Percentiles rank a stretch among this genome's conserved stretches.
phyloP scores from a whole-genome alignment of 1,140 invertebrate genomes.

The Triops cancriformis region DNA sequence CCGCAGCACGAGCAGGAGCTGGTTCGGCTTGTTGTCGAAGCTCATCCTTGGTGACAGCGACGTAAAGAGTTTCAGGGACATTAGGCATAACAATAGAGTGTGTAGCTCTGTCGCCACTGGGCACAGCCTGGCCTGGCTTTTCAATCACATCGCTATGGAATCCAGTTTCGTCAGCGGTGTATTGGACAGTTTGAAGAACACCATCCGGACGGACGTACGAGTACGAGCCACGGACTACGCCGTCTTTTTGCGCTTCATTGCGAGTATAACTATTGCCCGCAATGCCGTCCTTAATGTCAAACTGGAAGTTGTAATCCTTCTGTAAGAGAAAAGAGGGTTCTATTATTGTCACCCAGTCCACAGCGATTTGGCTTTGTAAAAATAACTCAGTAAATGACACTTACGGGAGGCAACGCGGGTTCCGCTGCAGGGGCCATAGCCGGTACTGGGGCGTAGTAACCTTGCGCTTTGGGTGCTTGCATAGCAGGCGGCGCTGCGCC shows the following conservation, averaged over 20 bases:
- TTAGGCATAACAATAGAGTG: constrained; percentile 24
- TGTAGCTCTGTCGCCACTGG: not conserved
- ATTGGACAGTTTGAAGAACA: constrained; percentile 24
- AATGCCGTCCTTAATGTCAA: constrained; percentile 27
- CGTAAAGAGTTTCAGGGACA: constrained; percentile 18
- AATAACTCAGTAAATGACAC: not conserved
- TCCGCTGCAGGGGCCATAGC: not conserved
- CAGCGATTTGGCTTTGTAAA: not conserved
- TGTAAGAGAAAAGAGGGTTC: not conserved
- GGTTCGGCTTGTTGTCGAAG: not conserved
- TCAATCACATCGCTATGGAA: constrained; percentile 26
- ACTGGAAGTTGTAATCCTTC: constrained; percentile 27
- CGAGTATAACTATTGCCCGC: constrained; percentile 22
- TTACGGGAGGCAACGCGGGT: not conserved
- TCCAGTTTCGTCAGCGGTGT: constrained; percentile 27
- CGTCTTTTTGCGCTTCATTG: constrained; percentile 25
- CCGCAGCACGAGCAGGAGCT: not conserved
- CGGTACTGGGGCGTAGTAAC: not conserved
- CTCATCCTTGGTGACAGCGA: constrained; percentile 23
- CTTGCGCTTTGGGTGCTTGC: not conserved
- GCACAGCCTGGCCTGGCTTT: not conserved
- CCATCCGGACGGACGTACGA: constrained; percentile 27
- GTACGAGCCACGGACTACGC: constrained; percentile 24
- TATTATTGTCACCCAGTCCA: not conserved
- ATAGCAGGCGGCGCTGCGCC: not conserved